Evolutionary conservation across 2,113 vertebrate genomes (phyloP), one percentile per base, ranked within the genome.

Genomic region (Typhlomys cinereus): DNA sequence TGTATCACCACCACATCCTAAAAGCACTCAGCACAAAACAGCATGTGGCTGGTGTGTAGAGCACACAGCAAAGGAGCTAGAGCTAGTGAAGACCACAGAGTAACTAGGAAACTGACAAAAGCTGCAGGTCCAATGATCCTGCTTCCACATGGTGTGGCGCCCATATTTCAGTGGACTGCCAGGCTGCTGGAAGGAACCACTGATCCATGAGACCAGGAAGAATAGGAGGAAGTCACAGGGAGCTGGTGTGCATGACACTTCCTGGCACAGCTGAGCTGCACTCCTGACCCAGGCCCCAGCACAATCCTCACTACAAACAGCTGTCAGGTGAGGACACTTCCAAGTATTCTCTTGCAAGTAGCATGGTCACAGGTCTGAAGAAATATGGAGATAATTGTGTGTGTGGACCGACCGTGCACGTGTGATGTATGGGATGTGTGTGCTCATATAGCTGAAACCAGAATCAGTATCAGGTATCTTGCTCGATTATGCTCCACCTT

Each of bases 1-100:
- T 11, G 27, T 11, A 59, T 57, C 9, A 48, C 44, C 44, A 71
- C 34, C 27, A 14, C 15, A 52, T 54, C 75, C 41, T 36, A 57
- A 39, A 81, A 79, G 15, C 34, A 59, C 25, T 54, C 46, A 9
- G 1, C 46, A 88, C 1, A 88, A 48, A 50, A 13, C 7, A 34
- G 21, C 1, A 7, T 4, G 1, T 46, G 10, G 34, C 27, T 86
- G 36, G 2, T 31, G 12, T 31, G 8, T 7, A 14, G 0, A n/a
- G 41, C 8, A 4, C 7, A 46, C 0, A 15, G 18, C 18, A 54
- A 61, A 3, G 34, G 34, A 69, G 20, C 2, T 12, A 36, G 41
- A 62, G 31, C 5, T 25, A 59, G 36, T 18, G 7, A 71, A 1
- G 29, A 7, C 7, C 29, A 44, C 14, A 34, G 48, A 80, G 11